Base-by-base conservation (phyloP, 2,797 vertebrate species). In the Columba guinea region DNA sequence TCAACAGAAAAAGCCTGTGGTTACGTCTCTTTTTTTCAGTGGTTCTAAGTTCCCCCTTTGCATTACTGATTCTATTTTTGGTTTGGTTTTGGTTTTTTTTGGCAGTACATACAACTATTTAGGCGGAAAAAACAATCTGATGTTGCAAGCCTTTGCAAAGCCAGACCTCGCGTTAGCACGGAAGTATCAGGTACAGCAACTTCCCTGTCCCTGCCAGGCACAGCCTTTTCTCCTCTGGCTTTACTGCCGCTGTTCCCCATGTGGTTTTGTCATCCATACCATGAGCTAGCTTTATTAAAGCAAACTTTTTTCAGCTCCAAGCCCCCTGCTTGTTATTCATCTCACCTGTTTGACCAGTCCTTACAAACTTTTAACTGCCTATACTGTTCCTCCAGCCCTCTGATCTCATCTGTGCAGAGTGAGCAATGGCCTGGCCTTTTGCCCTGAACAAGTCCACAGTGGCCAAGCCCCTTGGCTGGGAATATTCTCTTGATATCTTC, bases 61-160 rank as follows among this genome's bases (percentile, higher is more conserved):
- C 32, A 32, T 79, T 87, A 77, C 82, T 23, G 8, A 2, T 67
- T 84, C 49, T 69, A 0, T 39, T 92, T 78, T 81, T 70, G 52
- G 13, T 4, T 56, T 52, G 51, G 51, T 4, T 56, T 28, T 27
- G 51, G 24, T 23, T 83, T 55, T 20, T 92, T 94, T 83, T 90
- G 89, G 22, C 97, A 99, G 99, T 92, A 99, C 99, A 11, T 99
- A 99, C 87, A 99, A 99, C 97, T 99, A 99, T 59, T 17, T 99
- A 41, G 99, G 99, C 46, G 83, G 56, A 87, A 96, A 97, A 51
- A 87, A 91, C 78, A 98, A 98, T 64, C 85, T 97, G 91, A 98
- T 99, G 92, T 39, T 99, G 70, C 94, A 96, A 58, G 99, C 98
- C 64, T 99, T 99, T 96, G 95, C 98, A 75, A 96, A 88, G 32